A percentile compares a stretch with the other conserved stretches of the same genome.
These are phyloP conservation scores for Bombus waltoni DNA, from an alignment of 1,140 invertebrate genomes.

Conservation along the genomic window DNA sequence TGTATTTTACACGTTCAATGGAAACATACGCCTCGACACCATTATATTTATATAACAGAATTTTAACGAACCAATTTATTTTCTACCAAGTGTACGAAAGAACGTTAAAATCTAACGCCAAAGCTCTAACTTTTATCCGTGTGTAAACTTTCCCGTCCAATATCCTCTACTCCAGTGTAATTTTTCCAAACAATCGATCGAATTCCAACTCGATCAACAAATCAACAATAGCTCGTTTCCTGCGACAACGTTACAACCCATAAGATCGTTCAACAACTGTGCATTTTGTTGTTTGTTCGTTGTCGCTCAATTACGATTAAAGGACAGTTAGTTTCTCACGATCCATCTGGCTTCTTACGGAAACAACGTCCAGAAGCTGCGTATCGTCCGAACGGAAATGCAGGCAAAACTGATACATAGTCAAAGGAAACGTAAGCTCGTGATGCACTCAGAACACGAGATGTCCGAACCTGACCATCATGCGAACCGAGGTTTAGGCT, in stretches of 20 bases:
- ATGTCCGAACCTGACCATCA: conserved; percentile 65
- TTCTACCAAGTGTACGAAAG: background rate
- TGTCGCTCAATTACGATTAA: background rate
- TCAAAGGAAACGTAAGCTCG: conserved; percentile 53
- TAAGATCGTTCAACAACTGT: too few relatives aligned
- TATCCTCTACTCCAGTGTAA: background rate
- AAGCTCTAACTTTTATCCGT: background rate
- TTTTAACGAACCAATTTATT: conserved; percentile 30
- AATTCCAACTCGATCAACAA: too few relatives aligned
- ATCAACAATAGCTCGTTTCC: too few relatives aligned
- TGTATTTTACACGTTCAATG: conserved; percentile 49
- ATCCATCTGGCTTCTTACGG: conserved; percentile 26
- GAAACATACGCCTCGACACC: conserved; percentile 35
- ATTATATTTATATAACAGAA: conserved; percentile 34
- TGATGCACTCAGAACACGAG: conserved; percentile 43
- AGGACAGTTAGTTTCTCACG: background rate
- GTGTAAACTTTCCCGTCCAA: too few relatives aligned
- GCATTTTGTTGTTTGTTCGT: too few relatives aligned
- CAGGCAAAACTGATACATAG: conserved; percentile 54
- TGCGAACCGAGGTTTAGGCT: conserved; percentile 56
- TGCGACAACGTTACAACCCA: too few relatives aligned
- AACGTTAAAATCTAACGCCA: background rate
- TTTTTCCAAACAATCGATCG: background rate
- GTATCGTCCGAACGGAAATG: conserved; percentile 53
- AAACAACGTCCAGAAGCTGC: conserved; percentile 34